phyloP scores from a whole-genome alignment of 2,113 vertebrate species.

The Ptyas mucosa region DNA sequence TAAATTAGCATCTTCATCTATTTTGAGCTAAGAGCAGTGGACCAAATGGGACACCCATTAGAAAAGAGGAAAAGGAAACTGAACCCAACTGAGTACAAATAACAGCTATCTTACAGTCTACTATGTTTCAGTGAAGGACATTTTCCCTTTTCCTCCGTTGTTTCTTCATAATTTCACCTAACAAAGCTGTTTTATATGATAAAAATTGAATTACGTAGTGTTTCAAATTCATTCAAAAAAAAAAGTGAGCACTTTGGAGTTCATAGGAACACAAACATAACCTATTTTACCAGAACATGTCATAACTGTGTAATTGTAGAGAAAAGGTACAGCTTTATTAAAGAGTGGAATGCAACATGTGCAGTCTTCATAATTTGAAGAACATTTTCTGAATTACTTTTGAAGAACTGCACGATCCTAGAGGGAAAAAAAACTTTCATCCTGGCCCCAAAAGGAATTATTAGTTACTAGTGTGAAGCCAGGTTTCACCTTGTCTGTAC shows the following conservation, averaged over 20 bases:
- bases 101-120: not conserved
- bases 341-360: not conserved
- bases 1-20: not conserved
- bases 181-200: not conserved
- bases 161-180: not conserved
- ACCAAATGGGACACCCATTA: not conserved
- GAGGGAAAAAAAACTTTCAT: no score
- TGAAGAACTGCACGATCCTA: not conserved
- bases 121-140: not conserved
- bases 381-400: not conserved
- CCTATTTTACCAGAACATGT: not conserved
- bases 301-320: not conserved
- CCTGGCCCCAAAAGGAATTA: no score
- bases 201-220: not conserved
- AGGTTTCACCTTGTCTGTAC: no score
- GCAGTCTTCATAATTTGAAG: not conserved
- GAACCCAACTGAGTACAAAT: not conserved
- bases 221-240: not conserved
- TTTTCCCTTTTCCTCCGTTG: not conserved
- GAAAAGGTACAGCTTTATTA: not conserved
- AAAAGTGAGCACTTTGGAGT: not conserved
- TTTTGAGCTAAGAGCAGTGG: not conserved
- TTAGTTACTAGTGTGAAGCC: no score
- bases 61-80: not conserved
- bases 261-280: not conserved